Base-by-base conservation (phyloP, 1,140 invertebrate species). In the Nasonia vitripennis region DNA sequence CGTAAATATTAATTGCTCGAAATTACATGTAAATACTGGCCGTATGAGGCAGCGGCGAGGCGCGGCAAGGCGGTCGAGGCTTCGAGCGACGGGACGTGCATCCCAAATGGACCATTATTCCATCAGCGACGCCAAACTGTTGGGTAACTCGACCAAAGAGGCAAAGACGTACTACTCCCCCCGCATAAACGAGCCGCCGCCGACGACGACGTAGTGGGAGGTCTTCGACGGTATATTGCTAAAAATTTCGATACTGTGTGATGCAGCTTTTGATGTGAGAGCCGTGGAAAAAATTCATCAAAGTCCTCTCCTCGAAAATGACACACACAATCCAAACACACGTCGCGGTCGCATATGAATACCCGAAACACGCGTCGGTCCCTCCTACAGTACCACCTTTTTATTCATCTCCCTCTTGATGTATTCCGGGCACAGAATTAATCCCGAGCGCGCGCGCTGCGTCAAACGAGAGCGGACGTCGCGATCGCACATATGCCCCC, bases 81-180 rank as follows among this genome's bases (percentile, higher is more conserved):
- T 84, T 86, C 23, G 45, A 87, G 88, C 88, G 89, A 92, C 90
- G 90, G 88, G 89, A 91, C 89, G 90, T 91, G 91, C 92, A 93
- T 92, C 89, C 90, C 89, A 92, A 92, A 93, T 92, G 90, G 90
- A 92, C 91, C 90, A 93, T 93, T 93, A 93, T 93, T 92, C 90
- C 90, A 93, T 92, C 91, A 91, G 91, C 89, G 89, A 89, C 89
- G 89, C 80, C 91, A 91, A 92, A 92, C 90, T 92, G 91, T 90
- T 90, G 89, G 90, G 88, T 90, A 92, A 92, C 91, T 92, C 89
- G 90, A 87, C 88, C 89, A 88, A 91, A 89, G 88, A 89, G 87
- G 78, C 86, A 87, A 88, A 87, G 85, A 87, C 86, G 81, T 86
- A 81, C 68, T 70, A 55, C 45, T 62, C 17, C n/a, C 37, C 31